Evolutionary conservation across 2,888 invertebrate species (phyloP), one percentile per base, ranked within the genome.

Genomic region (Cylloceria caligata): DNA sequence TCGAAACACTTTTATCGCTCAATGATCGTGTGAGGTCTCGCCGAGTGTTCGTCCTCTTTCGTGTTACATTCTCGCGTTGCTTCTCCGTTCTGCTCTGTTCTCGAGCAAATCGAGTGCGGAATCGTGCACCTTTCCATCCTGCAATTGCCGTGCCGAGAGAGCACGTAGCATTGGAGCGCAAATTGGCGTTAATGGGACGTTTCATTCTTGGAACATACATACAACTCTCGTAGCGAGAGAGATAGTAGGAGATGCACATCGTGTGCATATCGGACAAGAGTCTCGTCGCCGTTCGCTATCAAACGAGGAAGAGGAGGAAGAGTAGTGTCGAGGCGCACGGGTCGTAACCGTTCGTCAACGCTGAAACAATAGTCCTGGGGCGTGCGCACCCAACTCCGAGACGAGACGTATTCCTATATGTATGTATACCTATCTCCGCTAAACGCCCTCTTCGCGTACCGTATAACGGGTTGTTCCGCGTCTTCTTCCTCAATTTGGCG

Each of bases 171-270:
- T 60, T 68, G 72, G 60, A 81, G 76, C 76, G 68, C 81, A 81
- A 81, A 81, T 81, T 81, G 81, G 72, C 72, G 81, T 76, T 81
- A 81, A 81, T 81, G 81, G 81, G 76, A 81, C 76, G 81, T 81
- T 81, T 81, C 81, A 81, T 81, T 81, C 81, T 76, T 57, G 67
- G 81, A 81, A 81, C 72, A 77, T 76, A 73, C 76, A 39, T 45
- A 57, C 71, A 52, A 72, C 71, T 75, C 75, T 75, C 45, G 65
- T 55, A 34, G 55, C 45, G 16, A 45, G 45, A 55, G 30, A 49
- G 49, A 62, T 47, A 19, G 2, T n/a, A 42, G 27, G 3, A n/a
- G n/a, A 11, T 5, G 30, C 52, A 30, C 30, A 27, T 47, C n/a
- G n/a, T n/a, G 39, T 45, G 34, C 6, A 68, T 73, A 39, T 42